A percentile compares a stretch with the other conserved stretches of the same genome.
Evolutionary conservation across 2,797 vertebrate species (phyloP).

Genomic region (Rhinogobio ventralis): DNA sequence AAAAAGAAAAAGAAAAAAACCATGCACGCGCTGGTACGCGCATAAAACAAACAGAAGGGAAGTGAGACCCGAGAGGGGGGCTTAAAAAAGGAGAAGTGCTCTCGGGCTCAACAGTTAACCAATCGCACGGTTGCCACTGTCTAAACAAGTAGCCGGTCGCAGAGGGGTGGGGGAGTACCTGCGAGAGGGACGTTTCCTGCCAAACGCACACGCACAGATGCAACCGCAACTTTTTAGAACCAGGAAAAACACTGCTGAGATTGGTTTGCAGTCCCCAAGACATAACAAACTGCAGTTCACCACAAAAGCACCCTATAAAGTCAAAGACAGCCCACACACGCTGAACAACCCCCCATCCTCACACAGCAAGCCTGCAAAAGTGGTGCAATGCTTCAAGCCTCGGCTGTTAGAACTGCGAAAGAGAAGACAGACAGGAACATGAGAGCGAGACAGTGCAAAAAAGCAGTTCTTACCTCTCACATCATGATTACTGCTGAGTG

Average conservation of each 20-base stretch:
- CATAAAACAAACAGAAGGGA: slow-evolving; percentile 56
- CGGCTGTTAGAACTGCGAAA: slow-evolving; percentile 71
- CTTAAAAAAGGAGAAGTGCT: slow-evolving; percentile 35
- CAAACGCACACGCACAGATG: slow-evolving; percentile 33
- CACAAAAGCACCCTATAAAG: slow-evolving; percentile 41
- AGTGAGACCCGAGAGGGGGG: slow-evolving; percentile 10
- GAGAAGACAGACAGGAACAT: slow-evolving; percentile 57
- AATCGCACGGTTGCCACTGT: slow-evolving; percentile 44
- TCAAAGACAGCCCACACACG: slow-evolving; percentile 59
- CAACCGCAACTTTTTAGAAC: slow-evolving; percentile 11
- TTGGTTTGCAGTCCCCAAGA: slow-evolving; percentile 36
- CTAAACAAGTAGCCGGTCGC: slow-evolving; percentile 53
- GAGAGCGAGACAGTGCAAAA: slow-evolving; percentile 58
- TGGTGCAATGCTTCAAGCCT: slow-evolving; percentile 24
- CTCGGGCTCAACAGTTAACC: slow-evolving; percentile 44
- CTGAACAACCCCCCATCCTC: slow-evolving; percentile 11
- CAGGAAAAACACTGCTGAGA: slow-evolving; percentile 12
- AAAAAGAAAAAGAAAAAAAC: neutral
- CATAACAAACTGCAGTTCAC: slow-evolving; percentile 45
- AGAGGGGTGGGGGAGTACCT: slow-evolving; percentile 21
- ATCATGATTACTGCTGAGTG: slow-evolving; percentile 73
- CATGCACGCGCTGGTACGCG: slow-evolving; percentile 51
- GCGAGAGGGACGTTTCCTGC: slow-evolving; percentile 10
- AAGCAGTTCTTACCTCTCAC: slow-evolving; percentile 82
- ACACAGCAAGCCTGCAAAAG: slow-evolving; percentile 25